Conservation (phyloP, 2,797 vertebrate genomes). For the Pelochelys cantorii region DNA sequence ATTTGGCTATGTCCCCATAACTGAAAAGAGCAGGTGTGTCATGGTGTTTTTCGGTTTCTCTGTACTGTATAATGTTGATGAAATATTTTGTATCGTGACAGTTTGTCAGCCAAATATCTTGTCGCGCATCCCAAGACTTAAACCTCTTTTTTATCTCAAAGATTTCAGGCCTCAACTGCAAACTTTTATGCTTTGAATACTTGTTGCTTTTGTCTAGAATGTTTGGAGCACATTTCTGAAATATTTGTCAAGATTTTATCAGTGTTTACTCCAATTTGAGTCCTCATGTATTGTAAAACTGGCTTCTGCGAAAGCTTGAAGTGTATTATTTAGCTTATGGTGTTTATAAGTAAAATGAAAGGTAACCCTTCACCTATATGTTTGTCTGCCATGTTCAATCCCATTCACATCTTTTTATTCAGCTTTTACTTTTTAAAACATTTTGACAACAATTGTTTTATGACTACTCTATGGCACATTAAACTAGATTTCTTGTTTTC, state of each 20-base stretch:
- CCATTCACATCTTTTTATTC: slow-evolving; percentile 52
- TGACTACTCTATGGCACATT: slow-evolving; percentile 51
- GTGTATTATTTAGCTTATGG: slow-evolving; percentile 64
- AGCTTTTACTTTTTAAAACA: slow-evolving; percentile 64
- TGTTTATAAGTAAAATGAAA: slow-evolving; percentile 71
- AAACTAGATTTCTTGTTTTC: slow-evolving; percentile 62
- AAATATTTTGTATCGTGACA: slow-evolving; percentile 54
- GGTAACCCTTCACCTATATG: slow-evolving; percentile 43
- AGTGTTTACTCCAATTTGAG: slow-evolving; percentile 73
- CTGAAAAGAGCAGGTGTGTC: slow-evolving; percentile 63
- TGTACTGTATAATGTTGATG: neutral
- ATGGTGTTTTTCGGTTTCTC: neutral
- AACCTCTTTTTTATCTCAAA: slow-evolving; percentile 66
- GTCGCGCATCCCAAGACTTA: slow-evolving; percentile 56
- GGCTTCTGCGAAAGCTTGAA: slow-evolving; percentile 57
- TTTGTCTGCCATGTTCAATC: slow-evolving; percentile 52
- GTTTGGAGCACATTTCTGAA: slow-evolving; percentile 84
- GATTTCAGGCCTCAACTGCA: slow-evolving; percentile 58
- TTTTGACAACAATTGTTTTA: slow-evolving; percentile 30
- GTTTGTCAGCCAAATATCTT: slow-evolving; percentile 68
- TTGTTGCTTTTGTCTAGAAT: slow-evolving; percentile 79
- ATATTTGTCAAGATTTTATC: slow-evolving; percentile 87
- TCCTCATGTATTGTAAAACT: slow-evolving; percentile 66
- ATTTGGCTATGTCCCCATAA: neutral
- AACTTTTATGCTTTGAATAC: slow-evolving; percentile 63